These are phyloP conservation scores for Microchrysa polita DNA, from an alignment of 2,888 invertebrate genomes.

Conservation along the genomic window DNA sequence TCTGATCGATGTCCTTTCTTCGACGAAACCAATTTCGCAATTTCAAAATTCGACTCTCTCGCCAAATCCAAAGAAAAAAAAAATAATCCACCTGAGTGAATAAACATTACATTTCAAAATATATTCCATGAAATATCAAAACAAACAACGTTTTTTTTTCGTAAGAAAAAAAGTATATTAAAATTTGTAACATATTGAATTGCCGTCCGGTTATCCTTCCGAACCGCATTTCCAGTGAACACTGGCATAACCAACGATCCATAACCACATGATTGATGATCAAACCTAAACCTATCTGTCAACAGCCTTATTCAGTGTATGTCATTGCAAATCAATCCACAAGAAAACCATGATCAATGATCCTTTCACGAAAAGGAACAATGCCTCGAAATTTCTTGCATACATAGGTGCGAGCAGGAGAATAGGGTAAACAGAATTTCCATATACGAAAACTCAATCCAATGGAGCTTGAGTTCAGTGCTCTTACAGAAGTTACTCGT, in stretches of 20 bases:
- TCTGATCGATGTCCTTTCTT: too few species aligned
- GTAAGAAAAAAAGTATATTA: neutral
- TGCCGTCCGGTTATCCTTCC: neutral
- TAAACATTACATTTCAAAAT: neutral
- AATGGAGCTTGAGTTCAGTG: too few species aligned
- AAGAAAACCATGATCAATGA: conserved; percentile 32
- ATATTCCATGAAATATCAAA: conserved; percentile 20
- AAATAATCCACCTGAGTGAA: too few species aligned
- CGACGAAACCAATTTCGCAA: too few species aligned
- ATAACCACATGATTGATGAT: conserved; percentile 58
- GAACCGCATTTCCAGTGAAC: conserved; percentile 21
- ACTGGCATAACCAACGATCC: conserved; percentile 13
- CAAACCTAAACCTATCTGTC: conserved; percentile 60
- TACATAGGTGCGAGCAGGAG: too few species aligned
- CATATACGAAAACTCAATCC: too few species aligned
- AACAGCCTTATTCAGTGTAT: conserved; percentile 54
- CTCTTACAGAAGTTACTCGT: too few species aligned
- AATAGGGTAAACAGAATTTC: too few species aligned
- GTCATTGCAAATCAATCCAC: conserved; percentile 42
- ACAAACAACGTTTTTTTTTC: conserved; percentile 11
- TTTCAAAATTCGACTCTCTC: too few species aligned
- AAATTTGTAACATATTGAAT: neutral
- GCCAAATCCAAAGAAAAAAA: too few species aligned
- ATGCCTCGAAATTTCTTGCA: too few species aligned
- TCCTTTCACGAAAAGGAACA: conserved; percentile 5